Conservation (phyloP, 2,113 vertebrate genomes). For the Columba janthina region DNA sequence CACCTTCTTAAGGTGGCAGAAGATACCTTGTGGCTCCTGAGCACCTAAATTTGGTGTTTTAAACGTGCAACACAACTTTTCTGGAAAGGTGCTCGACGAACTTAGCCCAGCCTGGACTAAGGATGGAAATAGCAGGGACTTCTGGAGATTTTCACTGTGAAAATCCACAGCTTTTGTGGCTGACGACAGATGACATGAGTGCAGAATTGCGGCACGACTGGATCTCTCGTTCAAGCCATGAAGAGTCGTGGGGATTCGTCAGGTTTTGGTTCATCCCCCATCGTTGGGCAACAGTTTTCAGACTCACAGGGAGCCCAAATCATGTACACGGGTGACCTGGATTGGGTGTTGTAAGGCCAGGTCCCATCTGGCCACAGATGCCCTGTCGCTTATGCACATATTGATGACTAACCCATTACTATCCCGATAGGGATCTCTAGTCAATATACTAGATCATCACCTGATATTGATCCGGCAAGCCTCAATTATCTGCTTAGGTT, state of each 20-base stretch:
- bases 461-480: conserved; percentile 41
- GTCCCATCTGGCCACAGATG: neutral
- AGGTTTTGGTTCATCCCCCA: neutral
- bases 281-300: neutral
- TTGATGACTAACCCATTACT: conserved; percentile 34
- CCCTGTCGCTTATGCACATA: neutral
- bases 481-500: conserved; percentile 47
- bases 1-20: neutral
- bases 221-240: neutral
- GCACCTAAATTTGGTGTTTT: neutral
- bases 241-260: neutral
- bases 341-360: neutral
- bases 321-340: neutral
- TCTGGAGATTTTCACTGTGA: neutral
- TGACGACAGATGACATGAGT: neutral
- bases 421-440: neutral
- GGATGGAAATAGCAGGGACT: neutral
- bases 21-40: neutral
- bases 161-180: neutral
- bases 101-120: neutral
- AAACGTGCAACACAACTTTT: neutral
- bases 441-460: conserved; percentile 35
- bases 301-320: neutral
- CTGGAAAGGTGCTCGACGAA: neutral
- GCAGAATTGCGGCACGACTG: neutral